Evolutionary conservation across 1,140 invertebrate genomes (phyloP).

Genomic region (Dryas iulia): DNA sequence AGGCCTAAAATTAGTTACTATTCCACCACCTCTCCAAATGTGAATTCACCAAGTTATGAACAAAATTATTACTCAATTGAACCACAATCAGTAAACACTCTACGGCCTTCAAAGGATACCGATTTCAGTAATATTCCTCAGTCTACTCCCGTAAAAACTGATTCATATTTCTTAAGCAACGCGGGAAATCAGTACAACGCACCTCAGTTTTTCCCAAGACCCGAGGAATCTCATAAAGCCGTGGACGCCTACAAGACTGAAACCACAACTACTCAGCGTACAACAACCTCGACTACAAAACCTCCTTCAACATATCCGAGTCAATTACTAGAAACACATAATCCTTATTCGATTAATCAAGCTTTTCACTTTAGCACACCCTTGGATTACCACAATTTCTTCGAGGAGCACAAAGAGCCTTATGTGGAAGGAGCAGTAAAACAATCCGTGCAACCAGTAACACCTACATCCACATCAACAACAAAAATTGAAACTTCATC

Average conservation of each 20-base stretch:
- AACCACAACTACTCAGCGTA: conserved; percentile 46
- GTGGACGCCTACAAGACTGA: conserved; percentile 34
- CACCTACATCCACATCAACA: conserved; percentile 23
- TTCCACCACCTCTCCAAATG: conserved; percentile 56
- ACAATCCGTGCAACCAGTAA: conserved; percentile 26
- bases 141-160: conserved; percentile 41
- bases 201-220: conserved; percentile 49
- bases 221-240: conserved; percentile 30
- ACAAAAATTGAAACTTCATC: conserved; percentile 34
- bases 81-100: conserved; percentile 61
- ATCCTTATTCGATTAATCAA: conserved; percentile 76
- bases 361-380: conserved; percentile 74
- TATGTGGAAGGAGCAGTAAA: conserved; percentile 41
- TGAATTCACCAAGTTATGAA: conserved; percentile 48
- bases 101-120: conserved; percentile 47
- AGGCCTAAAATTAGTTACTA: conserved; percentile 65
- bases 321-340: conserved; percentile 70
- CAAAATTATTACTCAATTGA: conserved; percentile 69
- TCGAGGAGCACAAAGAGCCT: conserved; percentile 65
- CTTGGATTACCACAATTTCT: conserved; percentile 68
- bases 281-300: conserved; percentile 49
- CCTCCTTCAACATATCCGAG: conserved; percentile 55
- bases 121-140: conserved; percentile 30
- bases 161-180: conserved; percentile 60
- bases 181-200: conserved; percentile 48